Evolutionary conservation across 2,113 vertebrate species (phyloP), one percentile per base, ranked within the genome.

Genomic region (Clarias magur): DNA sequence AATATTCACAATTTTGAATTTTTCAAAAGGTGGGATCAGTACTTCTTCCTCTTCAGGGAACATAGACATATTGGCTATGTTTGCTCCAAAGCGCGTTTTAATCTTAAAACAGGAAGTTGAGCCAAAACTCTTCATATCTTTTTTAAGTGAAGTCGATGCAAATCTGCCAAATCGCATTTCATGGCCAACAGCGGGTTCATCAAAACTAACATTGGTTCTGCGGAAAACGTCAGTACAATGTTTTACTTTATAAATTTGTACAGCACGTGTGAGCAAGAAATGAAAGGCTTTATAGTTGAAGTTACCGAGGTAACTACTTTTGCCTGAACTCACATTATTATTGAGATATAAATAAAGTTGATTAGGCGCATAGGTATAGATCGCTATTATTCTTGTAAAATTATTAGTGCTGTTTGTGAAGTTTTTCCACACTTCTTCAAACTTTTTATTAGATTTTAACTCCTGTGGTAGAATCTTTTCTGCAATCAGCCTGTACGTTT

Each of bases 41-140:
- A 83, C 62, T 63, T 83, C 81, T 54, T 68, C 2, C 42, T 83
- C 81, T 2, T 11, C 0, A 19, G 25, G 42, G 21, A 10, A 54
- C 3, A 54, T 15, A 19, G 81, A 83, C 8, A 54, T 11, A 0
- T 3, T 11, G 81, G 34, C 4, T 27, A 83, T 54, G 21, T 54
- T 0, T n/a, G 42, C 81, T 48, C 81, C 81, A 19, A 21, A 83
- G 42, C 81, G 54, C 4, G 81, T 83, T 1, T 1, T 53, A 27
- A 83, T 68, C 23, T 83, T n/a, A 67, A 83, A 83, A 83, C 81
- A 83, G 60, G 81, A 68, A 1, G 48, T 48, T 48, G 48, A 48
- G 25, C 76, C 21, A 54, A 56, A 79, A 17, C 1, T 27, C 2
- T 0, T n/a, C 11, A 79, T 9, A 15, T 79, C 3, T 0, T 12